Percentiles rank a stretch among this genome's conserved stretches.
Conservation (phyloP, 2,113 vertebrate genomes). For the Zapus hudsonius region DNA sequence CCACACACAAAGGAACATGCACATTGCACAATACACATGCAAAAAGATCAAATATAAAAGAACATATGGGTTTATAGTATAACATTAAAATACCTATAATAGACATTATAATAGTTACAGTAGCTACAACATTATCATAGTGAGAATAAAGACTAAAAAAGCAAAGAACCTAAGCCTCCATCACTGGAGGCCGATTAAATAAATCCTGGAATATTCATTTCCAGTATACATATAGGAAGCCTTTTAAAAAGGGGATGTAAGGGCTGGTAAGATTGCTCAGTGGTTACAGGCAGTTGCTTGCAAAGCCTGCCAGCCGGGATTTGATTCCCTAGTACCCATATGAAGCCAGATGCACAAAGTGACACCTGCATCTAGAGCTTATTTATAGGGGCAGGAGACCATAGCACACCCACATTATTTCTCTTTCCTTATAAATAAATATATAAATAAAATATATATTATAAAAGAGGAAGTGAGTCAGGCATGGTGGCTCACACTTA, state of each 20-base stretch:
- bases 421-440: no score
- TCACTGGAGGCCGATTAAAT: constrained; percentile 3
- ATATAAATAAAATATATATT: no score
- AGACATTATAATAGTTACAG: neutral
- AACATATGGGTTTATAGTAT: neutral
- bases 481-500: neutral
- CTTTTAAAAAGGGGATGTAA: constrained; percentile 21
- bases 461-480: neutral
- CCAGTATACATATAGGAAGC: neutral
- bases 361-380: no score
- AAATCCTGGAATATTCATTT: constrained; percentile 3
- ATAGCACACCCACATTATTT: no score
- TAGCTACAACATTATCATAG: neutral
- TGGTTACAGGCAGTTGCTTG: neutral
- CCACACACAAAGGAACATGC: no score
- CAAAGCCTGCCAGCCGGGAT: no score
- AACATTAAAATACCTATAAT: neutral
- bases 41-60: neutral
- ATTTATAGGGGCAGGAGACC: no score
- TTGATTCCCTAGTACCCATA: no score
- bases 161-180: neutral
- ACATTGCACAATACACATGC: no score
- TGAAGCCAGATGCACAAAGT: no score
- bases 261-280: neutral
- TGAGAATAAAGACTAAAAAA: neutral